Evolutionary conservation across 1,140 invertebrate genomes (phyloP).

Genomic region (Drosophila obscura): DNA sequence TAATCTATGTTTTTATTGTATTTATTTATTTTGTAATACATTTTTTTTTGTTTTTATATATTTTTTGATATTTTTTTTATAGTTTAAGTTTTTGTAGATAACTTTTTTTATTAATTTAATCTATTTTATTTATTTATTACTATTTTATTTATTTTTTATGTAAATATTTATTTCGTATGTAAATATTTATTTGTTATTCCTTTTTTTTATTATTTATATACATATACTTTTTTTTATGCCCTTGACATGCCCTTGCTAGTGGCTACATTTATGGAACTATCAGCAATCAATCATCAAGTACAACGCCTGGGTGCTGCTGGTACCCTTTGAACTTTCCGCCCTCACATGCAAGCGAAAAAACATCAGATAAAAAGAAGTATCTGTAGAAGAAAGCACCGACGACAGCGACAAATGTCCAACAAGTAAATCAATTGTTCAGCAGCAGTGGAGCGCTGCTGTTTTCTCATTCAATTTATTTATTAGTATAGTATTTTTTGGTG

Average conservation of each 20-base stretch:
- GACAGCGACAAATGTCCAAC: constrained; percentile 26
- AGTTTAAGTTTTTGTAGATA: too few relatives aligned
- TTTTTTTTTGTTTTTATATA: too few relatives aligned
- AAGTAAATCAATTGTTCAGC: constrained; percentile 52
- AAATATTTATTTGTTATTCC: too few relatives aligned
- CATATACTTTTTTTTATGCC: too few relatives aligned
- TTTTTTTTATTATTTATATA: not conserved
- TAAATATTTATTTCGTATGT: too few relatives aligned
- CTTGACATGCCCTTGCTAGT: not conserved
- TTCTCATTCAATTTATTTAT: constrained; percentile 33
- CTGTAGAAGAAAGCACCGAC: not conserved
- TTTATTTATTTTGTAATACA: too few relatives aligned
- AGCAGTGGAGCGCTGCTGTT: not conserved
- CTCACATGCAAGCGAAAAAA: not conserved
- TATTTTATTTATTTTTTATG: too few relatives aligned
- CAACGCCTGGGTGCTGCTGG: not conserved
- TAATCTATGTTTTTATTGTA: too few relatives aligned
- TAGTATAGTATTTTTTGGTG: constrained; percentile 23
- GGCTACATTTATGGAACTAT: not conserved
- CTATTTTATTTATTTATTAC: not conserved
- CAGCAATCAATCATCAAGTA: constrained; percentile 27
- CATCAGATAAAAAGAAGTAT: constrained; percentile 4
- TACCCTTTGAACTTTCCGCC: constrained; percentile 23
- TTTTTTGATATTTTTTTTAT: too few relatives aligned
- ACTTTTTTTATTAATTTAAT: not conserved